Evolutionary conservation across 2,113 vertebrate species (phyloP).

Genomic region (Oreotrochilus melanogaster): DNA sequence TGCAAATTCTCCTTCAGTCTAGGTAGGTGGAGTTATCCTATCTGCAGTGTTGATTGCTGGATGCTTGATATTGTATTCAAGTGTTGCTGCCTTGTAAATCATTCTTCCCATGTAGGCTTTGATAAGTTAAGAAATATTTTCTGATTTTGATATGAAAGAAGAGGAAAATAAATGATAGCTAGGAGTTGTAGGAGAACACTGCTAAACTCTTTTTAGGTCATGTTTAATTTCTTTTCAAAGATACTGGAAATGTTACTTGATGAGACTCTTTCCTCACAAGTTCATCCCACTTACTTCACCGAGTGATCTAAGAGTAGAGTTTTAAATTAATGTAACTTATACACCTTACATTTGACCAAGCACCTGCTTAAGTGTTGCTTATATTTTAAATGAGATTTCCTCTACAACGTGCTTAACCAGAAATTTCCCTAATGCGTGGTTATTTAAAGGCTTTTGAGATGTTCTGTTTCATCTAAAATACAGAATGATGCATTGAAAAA

Average conservation of each 20-base stretch:
- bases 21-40: not conserved
- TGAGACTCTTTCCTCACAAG: not conserved
- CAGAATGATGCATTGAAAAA: not conserved
- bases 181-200: not conserved
- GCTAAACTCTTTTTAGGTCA: not conserved
- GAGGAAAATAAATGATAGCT: not conserved
- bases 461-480: not conserved
- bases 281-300: not conserved
- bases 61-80: not conserved
- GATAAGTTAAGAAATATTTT: not conserved
- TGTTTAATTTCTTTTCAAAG: not conserved
- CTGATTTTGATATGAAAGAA: not conserved
- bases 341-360: not conserved
- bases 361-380: not conserved
- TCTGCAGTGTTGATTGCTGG: not conserved
- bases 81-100: not conserved
- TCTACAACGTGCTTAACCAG: not conserved
- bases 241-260: not conserved
- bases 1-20: not conserved
- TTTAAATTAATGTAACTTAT: not conserved
- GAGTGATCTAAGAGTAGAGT: not conserved
- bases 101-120: not conserved
- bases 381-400: not conserved
- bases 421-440: not conserved
- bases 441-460: conserved; percentile 4